Evolutionary conservation across 2,113 vertebrate species (phyloP).

Genomic region (Nansenia antarctica): DNA sequence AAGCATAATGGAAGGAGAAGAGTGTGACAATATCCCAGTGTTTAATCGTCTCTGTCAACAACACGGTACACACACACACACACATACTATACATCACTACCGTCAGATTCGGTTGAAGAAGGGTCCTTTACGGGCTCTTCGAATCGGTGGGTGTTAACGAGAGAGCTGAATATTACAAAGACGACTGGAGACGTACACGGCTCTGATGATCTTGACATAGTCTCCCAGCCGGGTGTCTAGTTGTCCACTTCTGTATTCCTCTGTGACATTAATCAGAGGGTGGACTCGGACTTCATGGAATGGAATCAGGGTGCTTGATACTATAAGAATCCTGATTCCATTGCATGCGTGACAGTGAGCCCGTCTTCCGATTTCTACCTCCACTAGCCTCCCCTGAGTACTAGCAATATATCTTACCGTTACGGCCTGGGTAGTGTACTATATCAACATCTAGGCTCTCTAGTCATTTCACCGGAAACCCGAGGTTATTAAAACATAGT

Average conservation of each 20-base stretch:
- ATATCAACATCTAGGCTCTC: not conserved
- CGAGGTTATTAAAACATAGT: not conserved
- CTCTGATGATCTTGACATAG: not conserved
- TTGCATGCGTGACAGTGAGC: too few species aligned
- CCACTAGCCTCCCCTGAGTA: too few species aligned
- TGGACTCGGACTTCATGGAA: too few species aligned
- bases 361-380: too few species aligned
- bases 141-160: not conserved
- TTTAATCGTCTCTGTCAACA: not conserved
- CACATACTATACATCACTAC: not conserved
- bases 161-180: not conserved
- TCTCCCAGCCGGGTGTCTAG: not conserved
- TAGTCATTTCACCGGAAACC: not conserved
- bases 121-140: not conserved
- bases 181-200: not conserved
- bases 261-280: conserved; percentile 20
- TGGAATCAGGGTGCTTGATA: too few species aligned
- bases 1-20: not conserved
- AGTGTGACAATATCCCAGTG: not conserved
- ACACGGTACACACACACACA: too few species aligned
- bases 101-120: not conserved
- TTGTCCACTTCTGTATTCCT: conserved; percentile 12
- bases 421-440: not conserved
- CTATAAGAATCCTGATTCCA: too few species aligned
- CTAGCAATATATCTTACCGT: not conserved